Percentiles rank a stretch among this genome's conserved stretches.
Evolutionary conservation across 2,888 invertebrate species (phyloP).

Genomic region (Trachelus troglodyta): DNA sequence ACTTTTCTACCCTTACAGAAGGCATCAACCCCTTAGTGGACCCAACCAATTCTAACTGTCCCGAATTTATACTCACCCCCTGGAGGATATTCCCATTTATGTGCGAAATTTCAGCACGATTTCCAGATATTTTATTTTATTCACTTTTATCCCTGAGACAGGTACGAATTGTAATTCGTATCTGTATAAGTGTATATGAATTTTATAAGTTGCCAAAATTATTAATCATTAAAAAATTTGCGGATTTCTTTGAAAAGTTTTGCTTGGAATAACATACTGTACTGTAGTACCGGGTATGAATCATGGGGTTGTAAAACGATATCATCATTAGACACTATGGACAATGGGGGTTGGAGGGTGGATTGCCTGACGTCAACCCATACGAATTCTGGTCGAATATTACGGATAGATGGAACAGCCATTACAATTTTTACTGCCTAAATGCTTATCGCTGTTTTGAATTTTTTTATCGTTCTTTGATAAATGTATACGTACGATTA

Average conservation of each 20-base stretch:
- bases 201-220: too few species aligned
- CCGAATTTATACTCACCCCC: background rate
- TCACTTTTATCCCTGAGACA: background rate
- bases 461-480: background rate
- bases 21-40: background rate
- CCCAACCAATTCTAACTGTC: background rate
- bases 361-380: conserved; percentile 35
- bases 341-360: conserved; percentile 11
- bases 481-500: background rate
- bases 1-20: background rate
- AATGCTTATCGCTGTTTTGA: background rate
- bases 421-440: background rate
- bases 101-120: background rate
- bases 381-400: conserved; percentile 35
- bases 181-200: background rate
- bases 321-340: conserved; percentile 28
- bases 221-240: accelerated
- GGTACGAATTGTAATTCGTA: background rate
- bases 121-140: background rate
- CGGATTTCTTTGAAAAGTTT: too few species aligned
- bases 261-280: background rate
- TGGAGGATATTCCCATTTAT: background rate
- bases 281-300: conserved; percentile 38
- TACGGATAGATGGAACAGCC: conserved; percentile 37
- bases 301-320: conserved; percentile 56